Conservation (phyloP, 1,140 invertebrate genomes). For the Pemphigus obesinymphae region DNA sequence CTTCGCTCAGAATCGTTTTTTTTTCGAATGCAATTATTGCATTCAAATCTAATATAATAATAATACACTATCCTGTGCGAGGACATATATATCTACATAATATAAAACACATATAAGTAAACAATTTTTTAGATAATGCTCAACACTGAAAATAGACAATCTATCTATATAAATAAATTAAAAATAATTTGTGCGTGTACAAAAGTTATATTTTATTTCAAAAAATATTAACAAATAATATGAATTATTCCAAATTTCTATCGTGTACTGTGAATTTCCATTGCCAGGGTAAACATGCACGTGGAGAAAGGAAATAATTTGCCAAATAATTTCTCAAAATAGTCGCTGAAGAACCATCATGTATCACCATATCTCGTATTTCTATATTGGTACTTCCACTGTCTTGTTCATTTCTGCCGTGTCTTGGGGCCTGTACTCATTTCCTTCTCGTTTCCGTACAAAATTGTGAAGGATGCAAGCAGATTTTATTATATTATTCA, state of each 20-base stretch:
- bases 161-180: too few species aligned
- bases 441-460: conserved; percentile 42
- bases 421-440: conserved; percentile 42
- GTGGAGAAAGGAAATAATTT: conserved; percentile 45
- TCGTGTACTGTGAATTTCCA: neutral
- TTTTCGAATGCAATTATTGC: too few species aligned
- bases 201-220: too few species aligned
- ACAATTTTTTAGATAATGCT: too few species aligned
- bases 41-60: too few species aligned
- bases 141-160: too few species aligned
- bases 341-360: conserved; percentile 41
- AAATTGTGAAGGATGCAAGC: conserved; percentile 41
- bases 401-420: conserved; percentile 42
- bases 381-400: conserved; percentile 21
- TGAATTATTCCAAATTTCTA: neutral
- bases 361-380: neutral
- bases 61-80: too few species aligned
- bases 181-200: too few species aligned
- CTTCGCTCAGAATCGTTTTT: too few species aligned
- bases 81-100: too few species aligned
- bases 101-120: too few species aligned
- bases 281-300: conserved; percentile 44
- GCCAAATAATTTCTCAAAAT: conserved; percentile 45
- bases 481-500: conserved; percentile 46
- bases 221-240: too few species aligned